Conservation (phyloP, 2,888 invertebrate species). For the Polydrusus cervinus region DNA sequence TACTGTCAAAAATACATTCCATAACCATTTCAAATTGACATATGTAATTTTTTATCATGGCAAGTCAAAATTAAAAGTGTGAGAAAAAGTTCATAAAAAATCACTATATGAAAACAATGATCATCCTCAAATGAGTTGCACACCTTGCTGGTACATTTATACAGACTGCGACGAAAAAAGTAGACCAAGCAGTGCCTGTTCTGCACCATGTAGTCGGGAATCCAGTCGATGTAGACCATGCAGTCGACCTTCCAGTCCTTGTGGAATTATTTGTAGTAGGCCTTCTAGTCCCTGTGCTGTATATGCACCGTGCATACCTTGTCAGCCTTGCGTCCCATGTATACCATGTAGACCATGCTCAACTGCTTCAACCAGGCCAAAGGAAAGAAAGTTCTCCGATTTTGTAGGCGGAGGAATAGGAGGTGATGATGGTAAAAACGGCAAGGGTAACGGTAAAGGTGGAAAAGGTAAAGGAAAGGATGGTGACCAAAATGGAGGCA, state of each 20-base stretch:
- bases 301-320: constrained; percentile 3
- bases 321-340: constrained; percentile 14
- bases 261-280: constrained; percentile 8
- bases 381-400: constrained; percentile 40
- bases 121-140: constrained; percentile 33
- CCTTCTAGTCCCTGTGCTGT: constrained; percentile 12
- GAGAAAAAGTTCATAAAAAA: not conserved
- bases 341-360: constrained; percentile 35
- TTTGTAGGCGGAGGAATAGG: constrained; percentile 14
- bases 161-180: constrained; percentile 27
- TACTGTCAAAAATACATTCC: constrained; percentile 2
- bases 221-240: constrained; percentile 5
- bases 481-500: not conserved
- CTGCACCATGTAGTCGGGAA: constrained; percentile 15
- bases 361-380: constrained; percentile 25
- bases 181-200: constrained; percentile 19
- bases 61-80: constrained; percentile 35
- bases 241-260: constrained; percentile 17
- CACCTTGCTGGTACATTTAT: constrained; percentile 34
- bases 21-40: constrained; percentile 3
- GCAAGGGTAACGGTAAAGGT: not conserved
- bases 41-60: not conserved
- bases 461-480: constrained; percentile 1
- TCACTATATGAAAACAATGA: constrained; percentile 28
- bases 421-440: not conserved